These are phyloP conservation scores for Ceyx cyanopectus DNA, from an alignment of 2,113 vertebrate species.

Conservation along the genomic window DNA sequence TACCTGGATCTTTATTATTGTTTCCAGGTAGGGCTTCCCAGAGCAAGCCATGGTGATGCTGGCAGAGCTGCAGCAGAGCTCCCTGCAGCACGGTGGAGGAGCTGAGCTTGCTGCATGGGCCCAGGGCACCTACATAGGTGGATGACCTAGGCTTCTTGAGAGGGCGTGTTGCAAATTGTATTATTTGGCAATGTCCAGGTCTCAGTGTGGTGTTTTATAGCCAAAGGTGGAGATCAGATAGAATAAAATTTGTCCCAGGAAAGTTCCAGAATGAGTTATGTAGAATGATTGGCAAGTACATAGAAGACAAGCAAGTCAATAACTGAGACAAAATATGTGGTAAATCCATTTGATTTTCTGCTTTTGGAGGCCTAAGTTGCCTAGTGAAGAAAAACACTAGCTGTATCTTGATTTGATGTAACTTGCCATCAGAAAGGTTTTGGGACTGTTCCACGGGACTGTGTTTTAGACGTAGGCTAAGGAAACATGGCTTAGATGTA, in stretches of 20 bases:
- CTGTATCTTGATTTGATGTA: neutral
- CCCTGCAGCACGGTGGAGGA: accelerated
- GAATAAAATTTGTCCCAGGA: neutral
- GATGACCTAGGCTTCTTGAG: neutral
- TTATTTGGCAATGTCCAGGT: neutral
- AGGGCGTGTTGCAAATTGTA: neutral
- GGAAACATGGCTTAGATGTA: neutral
- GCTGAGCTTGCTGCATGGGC: neutral
- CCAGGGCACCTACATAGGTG: neutral
- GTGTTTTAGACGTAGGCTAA: neutral
- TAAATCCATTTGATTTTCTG: neutral
- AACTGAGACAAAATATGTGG: neutral
- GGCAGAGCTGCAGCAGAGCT: neutral
- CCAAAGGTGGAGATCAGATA: neutral
- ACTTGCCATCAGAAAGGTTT: neutral
- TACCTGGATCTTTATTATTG: neutral
- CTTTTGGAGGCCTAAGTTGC: neutral
- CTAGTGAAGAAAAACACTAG: neutral
- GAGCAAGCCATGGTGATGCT: neutral
- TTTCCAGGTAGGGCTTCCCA: neutral
- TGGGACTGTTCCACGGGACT: neutral
- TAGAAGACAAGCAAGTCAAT: neutral
- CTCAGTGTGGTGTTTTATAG: neutral
- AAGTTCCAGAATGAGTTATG: neutral
- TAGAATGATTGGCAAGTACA: neutral